These are phyloP conservation scores for Diacarnus erythraeanus DNA, from an alignment of 37 sponge, comb jelly and placozoan species.

Conservation along the genomic window DNA sequence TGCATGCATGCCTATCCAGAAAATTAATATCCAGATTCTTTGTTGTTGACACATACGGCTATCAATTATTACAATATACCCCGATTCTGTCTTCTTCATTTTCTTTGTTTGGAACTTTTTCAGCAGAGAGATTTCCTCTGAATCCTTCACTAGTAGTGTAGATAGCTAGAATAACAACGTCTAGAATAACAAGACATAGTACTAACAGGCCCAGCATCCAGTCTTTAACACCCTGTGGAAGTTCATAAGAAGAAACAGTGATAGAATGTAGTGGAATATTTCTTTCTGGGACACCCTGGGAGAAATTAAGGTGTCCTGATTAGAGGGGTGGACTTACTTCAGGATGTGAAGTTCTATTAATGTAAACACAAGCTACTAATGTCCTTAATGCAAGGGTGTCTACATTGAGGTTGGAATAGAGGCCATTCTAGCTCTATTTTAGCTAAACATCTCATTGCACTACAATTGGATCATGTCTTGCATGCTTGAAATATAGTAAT, in stretches of 20 bases:
- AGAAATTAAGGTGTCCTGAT: too few species aligned
- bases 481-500: too few species aligned
- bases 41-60: too few species aligned
- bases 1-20: neutral
- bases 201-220: slow-evolving; percentile 36
- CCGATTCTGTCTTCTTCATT: slow-evolving; percentile 1
- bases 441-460: too few species aligned
- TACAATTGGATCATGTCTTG: too few species aligned
- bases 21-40: neutral
- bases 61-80: neutral
- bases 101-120: slow-evolving; percentile 2
- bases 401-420: too few species aligned
- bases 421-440: too few species aligned
- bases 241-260: neutral
- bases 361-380: too few species aligned
- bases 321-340: too few species aligned
- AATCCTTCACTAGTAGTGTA: slow-evolving; percentile 6
- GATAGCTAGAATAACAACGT: slow-evolving; percentile 19
- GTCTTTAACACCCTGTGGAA: slow-evolving; percentile 19
- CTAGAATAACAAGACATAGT: slow-evolving; percentile 21
- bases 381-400: too few species aligned
- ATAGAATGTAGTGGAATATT: neutral
- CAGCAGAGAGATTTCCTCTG: neutral
- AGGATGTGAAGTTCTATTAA: too few species aligned
- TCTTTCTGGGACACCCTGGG: too few species aligned